Conservation (phyloP, 2,113 vertebrate species). For the Leptocoma aspasia region DNA sequence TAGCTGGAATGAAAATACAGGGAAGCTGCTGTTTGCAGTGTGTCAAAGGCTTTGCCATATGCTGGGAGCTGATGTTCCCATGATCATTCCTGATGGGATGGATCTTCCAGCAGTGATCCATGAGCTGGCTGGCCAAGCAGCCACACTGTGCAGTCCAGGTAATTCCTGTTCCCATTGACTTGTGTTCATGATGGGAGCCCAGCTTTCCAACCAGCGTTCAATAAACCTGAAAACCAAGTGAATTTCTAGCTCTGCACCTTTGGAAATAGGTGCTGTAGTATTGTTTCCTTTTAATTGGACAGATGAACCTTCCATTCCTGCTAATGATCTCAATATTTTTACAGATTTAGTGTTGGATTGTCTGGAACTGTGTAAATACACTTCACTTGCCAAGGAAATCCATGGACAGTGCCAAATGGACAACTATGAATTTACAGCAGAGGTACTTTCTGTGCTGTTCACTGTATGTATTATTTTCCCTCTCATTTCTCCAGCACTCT, state of each 20-base stretch:
- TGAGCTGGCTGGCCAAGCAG: conserved; percentile 84
- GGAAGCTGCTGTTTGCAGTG: conserved; percentile 79
- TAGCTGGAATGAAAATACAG: conserved; percentile 77
- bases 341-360: conserved; percentile 89
- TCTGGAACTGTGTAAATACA: conserved; percentile 91
- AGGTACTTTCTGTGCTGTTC: conserved; percentile 71
- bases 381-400: conserved; percentile 83
- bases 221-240: not conserved
- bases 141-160: conserved; percentile 88
- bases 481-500: not conserved
- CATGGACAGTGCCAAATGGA: conserved; percentile 93
- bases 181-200: not conserved
- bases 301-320: not conserved
- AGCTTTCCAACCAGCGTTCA: not conserved
- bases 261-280: not conserved
- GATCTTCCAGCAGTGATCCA: conserved; percentile 85
- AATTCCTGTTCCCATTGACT: not conserved
- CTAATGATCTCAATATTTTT: not conserved
- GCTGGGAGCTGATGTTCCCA: conserved; percentile 82
- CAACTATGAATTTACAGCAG: conserved; percentile 81
- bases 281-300: not conserved
- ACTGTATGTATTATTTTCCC: not conserved
- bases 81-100: conserved; percentile 74
- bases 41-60: conserved; percentile 87
- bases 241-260: not conserved